Base-by-base conservation (phyloP, 2,888 invertebrate genomes). In the Lasioglossum calceatum region DNA sequence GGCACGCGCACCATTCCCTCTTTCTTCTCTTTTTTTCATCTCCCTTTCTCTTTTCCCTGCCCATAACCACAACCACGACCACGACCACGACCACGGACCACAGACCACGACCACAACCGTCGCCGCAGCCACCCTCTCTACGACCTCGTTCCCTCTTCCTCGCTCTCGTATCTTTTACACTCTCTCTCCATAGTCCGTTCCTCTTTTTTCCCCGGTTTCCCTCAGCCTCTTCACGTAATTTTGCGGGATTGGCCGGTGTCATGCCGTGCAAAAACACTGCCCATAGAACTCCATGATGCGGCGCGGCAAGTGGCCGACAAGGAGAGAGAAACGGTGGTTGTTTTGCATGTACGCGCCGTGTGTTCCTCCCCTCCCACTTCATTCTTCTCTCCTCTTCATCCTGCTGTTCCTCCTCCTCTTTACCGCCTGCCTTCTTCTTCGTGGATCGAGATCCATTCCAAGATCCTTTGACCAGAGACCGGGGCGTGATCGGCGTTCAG, bases 1-100 rank as follows among this genome's bases (percentile, higher is more conserved):
- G 95, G 94, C 94, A 95, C 95, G 95, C 94, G 95, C 94, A 91
- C 92, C 91, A 92, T 92, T 88, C 73, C 47, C 73, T 19, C 54
- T 81, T 54, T 71, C 73, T 42, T 27, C 75, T 64, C 77, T n/a
- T 47, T 47, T 39, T 39, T 58, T 44, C 54, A 36, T 81, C 79
- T 75, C 61, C 70, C 77, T 50, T 50, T 23, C 72, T 47, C 54
- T 78, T 70, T 44, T 84, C 47, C 72, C 58, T 76, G 70, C 23
- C 39, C 64, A 36, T 32, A 64, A 64, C 61, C 61, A 64, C 64
- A n/a, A 64, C 64, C 64, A 64, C 16, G 7, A 64, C 61, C 61
- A 61, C 61, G 61, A 58, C 58, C 58, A 64, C 64, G 16, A 36
- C 67, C 67, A 36, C 19, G 61, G 10, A 58, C 58, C 58, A 61